Base-by-base conservation (phyloP, 2,888 invertebrate genomes). In the Andrena marginata region DNA sequence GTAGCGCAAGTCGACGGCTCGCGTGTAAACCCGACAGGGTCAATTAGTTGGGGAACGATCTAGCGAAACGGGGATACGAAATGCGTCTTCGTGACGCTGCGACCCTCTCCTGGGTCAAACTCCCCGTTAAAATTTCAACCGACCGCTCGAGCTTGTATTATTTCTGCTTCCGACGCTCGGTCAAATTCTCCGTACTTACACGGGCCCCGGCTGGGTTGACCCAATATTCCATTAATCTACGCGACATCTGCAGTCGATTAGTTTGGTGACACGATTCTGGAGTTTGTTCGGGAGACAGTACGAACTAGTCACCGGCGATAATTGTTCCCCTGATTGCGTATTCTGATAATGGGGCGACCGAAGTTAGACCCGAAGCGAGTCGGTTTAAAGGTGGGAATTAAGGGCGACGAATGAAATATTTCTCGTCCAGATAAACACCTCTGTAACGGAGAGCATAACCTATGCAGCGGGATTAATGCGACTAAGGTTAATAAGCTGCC, bases 1-100 rank as follows among this genome's bases (percentile, higher is more conserved):
- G 74, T 73, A 67, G 70, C 35, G 56, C 85, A 75, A 76, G 77
- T 72, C 69, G 70, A 59, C 74, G 70, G 80, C 72, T 89, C 62
- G 89, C 87, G 86, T 87, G 84, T 83, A 85, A 88, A 76, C 54
- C 73, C 67, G 67, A 51, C 70, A 63, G 83, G 65, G 81, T 85
- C 80, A 83, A 88, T 89, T 85, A 87, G 60, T 54, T 76, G 10
- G 54, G 31, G 70, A 87, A 82, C 74, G 62, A 79, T 60, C 48
- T 64, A 10, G 23, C 48, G 59, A 31, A 49, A 10, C 42, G 13
- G 33, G 64, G 23, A 65, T 72, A 13, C 2, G 16, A 2, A 20
- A 10, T 29, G 74, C 20, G 10, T 42, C 51, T 74, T 67, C 67
- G 77, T 74, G 59, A 54, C 62, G 10, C 0, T 7, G n/a, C 20